Evolutionary conservation across 2,888 invertebrate species (phyloP), one percentile per base, ranked within the genome.

Genomic region (Brachylomia viminalis): DNA sequence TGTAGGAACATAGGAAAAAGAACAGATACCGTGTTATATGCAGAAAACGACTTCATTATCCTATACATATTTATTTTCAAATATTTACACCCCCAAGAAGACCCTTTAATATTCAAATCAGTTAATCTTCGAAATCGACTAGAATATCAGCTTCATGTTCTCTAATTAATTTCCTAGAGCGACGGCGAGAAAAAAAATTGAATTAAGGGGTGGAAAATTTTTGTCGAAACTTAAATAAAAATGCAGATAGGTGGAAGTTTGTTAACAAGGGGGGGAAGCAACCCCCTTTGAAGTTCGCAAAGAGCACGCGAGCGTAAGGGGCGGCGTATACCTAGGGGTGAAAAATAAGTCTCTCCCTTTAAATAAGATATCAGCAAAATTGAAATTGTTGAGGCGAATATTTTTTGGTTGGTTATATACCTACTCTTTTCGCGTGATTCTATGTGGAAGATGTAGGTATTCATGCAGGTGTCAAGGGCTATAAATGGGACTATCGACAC

Each of bases 201-300:
- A 91, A 95, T 94, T 93, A 92, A 92, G 93, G 95, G 95, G 93
- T 92, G 93, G 91, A 93, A 93, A 92, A 91, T 94, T 94, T 93
- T 94, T 94, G 92, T 90, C 92, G 94, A 95, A 96, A 95, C 95
- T 96, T 95, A 95, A 95, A 95, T 95, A 96, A 92, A 92, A 92
- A 92, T 92, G 92, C 92, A 92, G 92, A 92, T 92, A 92, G 92
- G 92, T 92, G 90, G 89, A 92, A 91, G 90, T 92, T 92, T 91
- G 92, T 90, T 92, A 92, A 88, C 89, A 95, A 94, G 92, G 90
- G 93, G 83, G 93, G 93, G 91, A 87, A 80, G 79, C 74, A 77
- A 90, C 93, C 93, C 90, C 93, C 94, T 95, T 96, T 95, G 95
- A 95, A 88, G 88, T 89, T 88, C 78, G 81, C 83, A 86, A 88